Conservation (phyloP, 2,888 invertebrate species). For the Caenorhabditis becei region DNA sequence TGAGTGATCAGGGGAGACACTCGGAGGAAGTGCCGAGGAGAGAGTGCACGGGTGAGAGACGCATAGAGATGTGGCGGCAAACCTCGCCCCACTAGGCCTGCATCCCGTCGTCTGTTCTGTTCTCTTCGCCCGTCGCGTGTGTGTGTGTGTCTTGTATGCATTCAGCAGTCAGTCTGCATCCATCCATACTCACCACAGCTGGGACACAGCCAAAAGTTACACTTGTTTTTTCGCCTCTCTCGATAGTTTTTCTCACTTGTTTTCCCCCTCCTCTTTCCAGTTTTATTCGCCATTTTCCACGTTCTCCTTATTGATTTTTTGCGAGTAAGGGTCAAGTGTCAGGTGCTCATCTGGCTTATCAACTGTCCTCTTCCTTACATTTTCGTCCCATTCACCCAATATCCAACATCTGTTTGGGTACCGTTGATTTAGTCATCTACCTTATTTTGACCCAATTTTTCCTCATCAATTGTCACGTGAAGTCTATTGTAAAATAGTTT, state of each 20-base stretch:
- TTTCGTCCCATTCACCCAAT: too few relatives aligned
- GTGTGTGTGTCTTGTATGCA: conserved; percentile 52
- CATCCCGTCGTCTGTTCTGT: conserved; percentile 30
- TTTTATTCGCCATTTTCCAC: background rate
- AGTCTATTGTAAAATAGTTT: too few relatives aligned
- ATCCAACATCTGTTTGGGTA: background rate
- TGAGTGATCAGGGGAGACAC: conserved; percentile 2
- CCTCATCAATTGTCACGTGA: too few relatives aligned
- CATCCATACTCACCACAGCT: conserved; percentile 58
- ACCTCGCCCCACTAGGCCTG: conserved; percentile 36
- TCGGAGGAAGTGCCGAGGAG: background rate
- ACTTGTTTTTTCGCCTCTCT: conserved; percentile 39
- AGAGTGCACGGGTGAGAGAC: conserved; percentile 2
- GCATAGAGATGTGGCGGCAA: conserved; percentile 18
- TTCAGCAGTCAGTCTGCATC: conserved; percentile 51
- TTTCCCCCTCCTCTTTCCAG: background rate
- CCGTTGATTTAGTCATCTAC: too few relatives aligned
- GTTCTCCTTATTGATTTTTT: conserved; percentile 5
- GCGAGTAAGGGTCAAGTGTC: conserved; percentile 32
- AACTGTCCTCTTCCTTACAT: background rate
- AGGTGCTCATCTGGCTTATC: conserved; percentile 14
- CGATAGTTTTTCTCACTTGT: conserved; percentile 18
- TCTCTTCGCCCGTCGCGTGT: conserved; percentile 48
- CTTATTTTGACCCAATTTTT: too few relatives aligned
- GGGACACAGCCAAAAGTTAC: conserved; percentile 51